Evolutionary conservation across 2,113 vertebrate species (phyloP), one percentile per base, ranked within the genome.

Genomic region (Neolamprologus variostigma): DNA sequence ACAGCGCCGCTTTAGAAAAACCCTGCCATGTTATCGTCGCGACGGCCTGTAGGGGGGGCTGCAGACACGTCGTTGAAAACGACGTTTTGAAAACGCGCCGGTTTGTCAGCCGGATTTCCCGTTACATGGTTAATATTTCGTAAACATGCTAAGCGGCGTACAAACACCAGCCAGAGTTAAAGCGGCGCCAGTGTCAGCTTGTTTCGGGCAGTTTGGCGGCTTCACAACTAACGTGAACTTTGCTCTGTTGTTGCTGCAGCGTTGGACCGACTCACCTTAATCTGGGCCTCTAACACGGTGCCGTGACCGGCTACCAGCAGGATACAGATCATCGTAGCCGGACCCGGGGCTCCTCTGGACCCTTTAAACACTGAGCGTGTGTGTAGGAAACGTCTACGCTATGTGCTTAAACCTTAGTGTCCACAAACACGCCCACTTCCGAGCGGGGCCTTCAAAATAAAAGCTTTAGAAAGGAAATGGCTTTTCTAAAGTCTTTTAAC

Each of bases 281-380:
- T 97, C 63, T 97, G 96, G 8, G 94, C 89, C 87, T 97, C 95
- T 55, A 97, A 92, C 9, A 97, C 71, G 19, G 97, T 95, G 54
- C 96, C 97, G 84, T 97, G 97, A 2, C 97, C 97, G 12, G 97
- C 97, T 9, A 97, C 97, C 79, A 97, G 87, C 50, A 97, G 88
- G 14, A 97, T 94, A 3, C 97, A 97, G 71, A 97, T 97, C 96
- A 97, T 97, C 19, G 7, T 14, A 9, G 2, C 12, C 5, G 1
- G 7, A 13, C 31, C 47, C 4, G 2, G 6, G 4, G 5, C 5
- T 8, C 3, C 12, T 13, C 14, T 28, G 5, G 14, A 16, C 6
- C 26, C 71, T 3, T 4, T 19, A 12, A 31, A 26, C 12, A 13
- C 14, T 5, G 9, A 6, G 4, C 0, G 1, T 16, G 23, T 14